A percentile compares a stretch with the other conserved stretches of the same genome.
These are phyloP conservation scores for Drosophila kanekoi DNA, from an alignment of 2,888 invertebrate species.

Conservation along the genomic window DNA sequence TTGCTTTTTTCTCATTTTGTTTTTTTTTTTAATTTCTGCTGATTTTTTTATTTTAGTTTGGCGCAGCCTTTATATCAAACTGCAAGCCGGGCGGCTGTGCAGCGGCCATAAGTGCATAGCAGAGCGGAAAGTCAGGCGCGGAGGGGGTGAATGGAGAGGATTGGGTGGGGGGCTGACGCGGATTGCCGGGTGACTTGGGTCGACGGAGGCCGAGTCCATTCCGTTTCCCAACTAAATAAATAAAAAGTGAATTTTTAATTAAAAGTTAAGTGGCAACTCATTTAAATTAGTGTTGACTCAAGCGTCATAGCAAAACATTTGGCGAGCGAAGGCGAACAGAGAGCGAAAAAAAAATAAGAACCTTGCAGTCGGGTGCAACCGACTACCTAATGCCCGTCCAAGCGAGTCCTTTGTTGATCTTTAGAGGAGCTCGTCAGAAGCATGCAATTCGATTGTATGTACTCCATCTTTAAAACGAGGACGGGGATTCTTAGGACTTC, in stretches of 20 bases:
- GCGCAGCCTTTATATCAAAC: slow-evolving; percentile 71
- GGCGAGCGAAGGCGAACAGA: slow-evolving; percentile 51
- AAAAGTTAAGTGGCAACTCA: slow-evolving; percentile 83
- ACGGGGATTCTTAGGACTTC: too few relatives aligned
- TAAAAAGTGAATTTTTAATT: slow-evolving; percentile 83
- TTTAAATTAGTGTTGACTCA: slow-evolving; percentile 83
- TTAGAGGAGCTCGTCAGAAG: too few relatives aligned
- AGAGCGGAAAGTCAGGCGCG: slow-evolving; percentile 7
- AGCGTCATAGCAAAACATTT: slow-evolving; percentile 79
- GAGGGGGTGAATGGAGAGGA: too few relatives aligned
- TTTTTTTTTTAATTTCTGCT: slow-evolving; percentile 28
- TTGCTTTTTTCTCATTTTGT: slow-evolving; percentile 16
- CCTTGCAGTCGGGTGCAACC: too few relatives aligned
- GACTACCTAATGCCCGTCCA: too few relatives aligned
- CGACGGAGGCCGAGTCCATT: slow-evolving; percentile 59
- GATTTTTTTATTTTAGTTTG: slow-evolving; percentile 75
- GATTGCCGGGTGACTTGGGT: slow-evolving; percentile 3
- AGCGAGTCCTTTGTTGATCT: too few relatives aligned
- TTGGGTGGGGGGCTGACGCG: background rate
- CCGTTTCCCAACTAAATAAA: slow-evolving; percentile 77
- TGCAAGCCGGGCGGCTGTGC: slow-evolving; percentile 42
- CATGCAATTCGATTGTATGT: too few relatives aligned
- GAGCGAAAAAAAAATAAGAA: slow-evolving; percentile 1
- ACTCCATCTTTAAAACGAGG: too few relatives aligned
- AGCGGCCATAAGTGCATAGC: slow-evolving; percentile 56